Base-by-base conservation (phyloP, 2,797 vertebrate genomes). In the Platyrinchus mystaceus region DNA sequence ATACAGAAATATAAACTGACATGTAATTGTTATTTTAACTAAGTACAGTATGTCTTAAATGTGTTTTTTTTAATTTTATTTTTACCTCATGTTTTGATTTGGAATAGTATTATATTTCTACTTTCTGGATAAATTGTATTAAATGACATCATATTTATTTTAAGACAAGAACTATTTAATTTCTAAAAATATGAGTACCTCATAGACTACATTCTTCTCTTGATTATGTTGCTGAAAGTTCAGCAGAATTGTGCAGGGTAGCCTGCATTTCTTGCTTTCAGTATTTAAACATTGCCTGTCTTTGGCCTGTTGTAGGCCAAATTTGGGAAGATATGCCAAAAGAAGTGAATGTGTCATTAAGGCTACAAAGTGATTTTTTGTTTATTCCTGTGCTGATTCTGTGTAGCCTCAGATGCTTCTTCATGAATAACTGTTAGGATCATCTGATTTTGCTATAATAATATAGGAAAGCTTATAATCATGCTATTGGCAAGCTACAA, bases 21-120 rank as follows among this genome's bases (percentile, higher is more conserved):
- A 76, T 95, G 89, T 91, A 84, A 24, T 41, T 86, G 52, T 87
- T 91, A 55, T 86, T 94, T 92, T 92, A 75, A 63, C 21, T 66
- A 58, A 87, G 60, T 70, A 70, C 19, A n/a, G 39, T 67, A 86
- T 78, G 47, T 78, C 49, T 92, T 55, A 55, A 79, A 71, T 34
- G 10, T 60, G 15, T 10, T 89, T 80, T 80, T 59, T 79, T 78
- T 16, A 67, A 46, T 91, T 95, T 79, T 90, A 86, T 87, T 93
- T 69, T 94, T 93, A 73, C 8, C 16, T 82, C 22, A 3, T 84
- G n/a, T 93, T 94, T 94, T 94, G 39, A 59, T 90, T 91, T 88
- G 36, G 24, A 64, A 14, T 62, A 32, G 36, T 56, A 43, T 82
- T 94, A 19, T 76, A 77, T 90, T 75, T 82, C 59, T 88, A 12